A percentile compares a stretch with the other conserved stretches of the same genome.
Evolutionary conservation across 2,113 vertebrate genomes (phyloP).

Genomic region (Willisornis vidua): DNA sequence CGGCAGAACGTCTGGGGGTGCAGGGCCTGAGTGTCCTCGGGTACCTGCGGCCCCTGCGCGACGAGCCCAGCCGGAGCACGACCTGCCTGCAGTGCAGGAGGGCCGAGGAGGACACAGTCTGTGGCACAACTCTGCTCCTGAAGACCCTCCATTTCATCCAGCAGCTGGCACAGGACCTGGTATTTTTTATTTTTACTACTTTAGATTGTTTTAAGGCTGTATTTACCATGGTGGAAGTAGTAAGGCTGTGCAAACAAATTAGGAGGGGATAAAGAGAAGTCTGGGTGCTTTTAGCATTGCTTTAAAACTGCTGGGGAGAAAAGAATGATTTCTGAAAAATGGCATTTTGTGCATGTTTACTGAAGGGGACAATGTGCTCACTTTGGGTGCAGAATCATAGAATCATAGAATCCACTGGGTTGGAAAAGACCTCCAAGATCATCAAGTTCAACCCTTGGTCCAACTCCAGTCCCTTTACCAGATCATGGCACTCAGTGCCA

Average conservation of each 20-base stretch:
- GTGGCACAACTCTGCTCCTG: slow-evolving; percentile 88
- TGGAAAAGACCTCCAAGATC: no score
- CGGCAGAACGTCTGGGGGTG: slow-evolving; percentile 89
- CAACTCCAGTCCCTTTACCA: no score
- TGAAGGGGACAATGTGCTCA: not conserved
- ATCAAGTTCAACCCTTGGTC: no score
- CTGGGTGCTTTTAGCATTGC: not conserved
- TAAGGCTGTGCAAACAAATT: not conserved
- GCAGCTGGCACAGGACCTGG: slow-evolving; percentile 92
- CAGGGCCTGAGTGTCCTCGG: slow-evolving; percentile 89
- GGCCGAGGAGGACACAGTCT: slow-evolving; percentile 52
- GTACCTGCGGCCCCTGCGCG: slow-evolving; percentile 79
- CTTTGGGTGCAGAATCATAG: not conserved
- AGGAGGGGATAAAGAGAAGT: not conserved
- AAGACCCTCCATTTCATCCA: slow-evolving; percentile 93
- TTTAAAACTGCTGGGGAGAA: not conserved
- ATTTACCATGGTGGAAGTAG: not conserved
- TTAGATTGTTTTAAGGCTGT: not conserved
- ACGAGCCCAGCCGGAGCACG: slow-evolving; percentile 74
- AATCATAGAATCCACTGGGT: no score
- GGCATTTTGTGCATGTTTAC: not conserved
- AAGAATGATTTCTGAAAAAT: not conserved
- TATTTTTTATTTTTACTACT: slow-evolving; percentile 49
- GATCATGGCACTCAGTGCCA: no score
- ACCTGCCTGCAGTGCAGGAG: slow-evolving; percentile 71